These are phyloP conservation scores for Hermodice carunculata DNA, from an alignment of 2,888 invertebrate species.

Conservation along the genomic window DNA sequence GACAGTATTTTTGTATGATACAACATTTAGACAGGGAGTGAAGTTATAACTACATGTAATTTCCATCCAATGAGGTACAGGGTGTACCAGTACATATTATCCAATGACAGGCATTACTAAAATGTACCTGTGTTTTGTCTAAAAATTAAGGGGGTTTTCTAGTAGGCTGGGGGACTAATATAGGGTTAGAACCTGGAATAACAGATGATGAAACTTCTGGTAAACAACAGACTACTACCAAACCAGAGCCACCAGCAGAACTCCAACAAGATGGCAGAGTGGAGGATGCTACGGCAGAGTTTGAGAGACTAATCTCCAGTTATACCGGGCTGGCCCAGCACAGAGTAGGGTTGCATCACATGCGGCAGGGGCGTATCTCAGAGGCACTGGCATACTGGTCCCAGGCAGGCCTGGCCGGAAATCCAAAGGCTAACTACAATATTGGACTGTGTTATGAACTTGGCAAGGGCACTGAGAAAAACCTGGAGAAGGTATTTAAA, in stretches of 20 bases:
- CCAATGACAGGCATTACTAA: no score
- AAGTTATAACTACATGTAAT: no score
- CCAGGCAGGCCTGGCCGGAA: slow-evolving; percentile 9
- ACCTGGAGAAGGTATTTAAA: slow-evolving; percentile 26
- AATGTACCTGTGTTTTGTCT: no score
- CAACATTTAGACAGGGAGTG: no score
- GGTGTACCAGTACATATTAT: no score
- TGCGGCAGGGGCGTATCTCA: not conserved
- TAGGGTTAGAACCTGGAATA: no score
- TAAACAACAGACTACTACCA: not conserved
- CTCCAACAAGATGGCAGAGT: not conserved
- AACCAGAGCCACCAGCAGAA: not conserved
- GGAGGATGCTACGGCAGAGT: not conserved
- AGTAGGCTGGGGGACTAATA: no score
- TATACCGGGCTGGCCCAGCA: not conserved
- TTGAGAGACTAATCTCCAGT: not conserved
- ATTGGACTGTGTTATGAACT: slow-evolving; percentile 25
- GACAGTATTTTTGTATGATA: no score
- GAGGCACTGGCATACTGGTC: slow-evolving; percentile 20
- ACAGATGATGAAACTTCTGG: no score
- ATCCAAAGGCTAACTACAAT: slow-evolving; percentile 23
- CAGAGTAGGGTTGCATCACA: not conserved
- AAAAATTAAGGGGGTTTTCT: no score
- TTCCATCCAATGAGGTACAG: no score
- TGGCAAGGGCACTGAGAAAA: slow-evolving; percentile 17